These are phyloP conservation scores for Tenthredo notha DNA, from an alignment of 2,888 invertebrate species.

Conservation along the genomic window DNA sequence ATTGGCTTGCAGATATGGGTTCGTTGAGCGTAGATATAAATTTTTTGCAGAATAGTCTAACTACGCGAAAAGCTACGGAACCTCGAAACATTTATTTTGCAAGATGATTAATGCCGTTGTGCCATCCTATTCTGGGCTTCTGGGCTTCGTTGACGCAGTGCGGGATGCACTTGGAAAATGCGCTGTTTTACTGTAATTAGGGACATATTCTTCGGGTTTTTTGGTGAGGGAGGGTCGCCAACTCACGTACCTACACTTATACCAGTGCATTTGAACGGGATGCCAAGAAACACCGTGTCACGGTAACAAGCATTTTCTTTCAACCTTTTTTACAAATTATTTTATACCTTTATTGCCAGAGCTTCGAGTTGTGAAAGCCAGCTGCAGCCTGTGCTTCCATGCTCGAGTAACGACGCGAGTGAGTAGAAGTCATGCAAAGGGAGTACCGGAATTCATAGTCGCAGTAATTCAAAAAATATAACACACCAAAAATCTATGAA, in stretches of 20 bases:
- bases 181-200: conserved; percentile 75
- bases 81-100: conserved; percentile 66
- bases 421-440: conserved; percentile 4
- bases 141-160: conserved; percentile 67
- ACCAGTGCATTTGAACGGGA: conserved; percentile 9
- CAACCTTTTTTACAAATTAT: conserved; percentile 37
- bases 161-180: conserved; percentile 68
- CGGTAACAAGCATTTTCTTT: conserved; percentile 48
- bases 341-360: conserved; percentile 30
- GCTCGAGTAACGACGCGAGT: conserved; percentile 22
- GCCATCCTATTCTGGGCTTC: conserved; percentile 34
- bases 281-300: conserved; percentile 44
- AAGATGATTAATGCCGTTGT: conserved; percentile 67
- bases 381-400: conserved; percentile 17
- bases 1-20: background rate
- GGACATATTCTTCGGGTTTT: conserved; percentile 73
- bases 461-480: conserved; percentile 46
- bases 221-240: conserved; percentile 59
- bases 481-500: conserved; percentile 44
- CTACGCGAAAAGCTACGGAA: conserved; percentile 59
- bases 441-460: conserved; percentile 20
- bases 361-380: conserved; percentile 27
- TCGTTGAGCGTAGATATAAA: background rate
- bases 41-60: conserved; percentile 7
- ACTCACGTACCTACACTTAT: conserved; percentile 20